Percentiles rank a stretch among this genome's conserved stretches.
These are phyloP conservation scores for Drosophila paucipuncta DNA, from an alignment of 2,888 invertebrate species.

Conservation along the genomic window DNA sequence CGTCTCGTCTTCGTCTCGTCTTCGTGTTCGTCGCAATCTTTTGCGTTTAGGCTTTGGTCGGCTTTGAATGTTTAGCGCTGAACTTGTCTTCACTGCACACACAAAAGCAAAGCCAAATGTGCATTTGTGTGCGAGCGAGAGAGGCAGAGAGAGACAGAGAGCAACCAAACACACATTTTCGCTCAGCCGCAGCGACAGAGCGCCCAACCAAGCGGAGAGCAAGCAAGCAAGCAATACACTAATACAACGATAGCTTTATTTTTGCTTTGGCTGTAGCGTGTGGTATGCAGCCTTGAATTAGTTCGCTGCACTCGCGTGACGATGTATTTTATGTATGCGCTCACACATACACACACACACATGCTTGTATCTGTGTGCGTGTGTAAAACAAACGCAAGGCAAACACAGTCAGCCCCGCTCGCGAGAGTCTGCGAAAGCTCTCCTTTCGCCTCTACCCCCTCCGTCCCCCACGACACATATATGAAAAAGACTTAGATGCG, in stretches of 20 bases:
- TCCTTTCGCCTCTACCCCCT: slow-evolving; percentile 28
- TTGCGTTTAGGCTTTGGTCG: slow-evolving; percentile 63
- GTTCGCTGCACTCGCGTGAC: slow-evolving; percentile 85
- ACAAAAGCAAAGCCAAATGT: slow-evolving; percentile 36
- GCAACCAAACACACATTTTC: slow-evolving; percentile 25
- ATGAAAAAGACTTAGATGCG: slow-evolving; percentile 59
- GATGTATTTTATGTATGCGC: slow-evolving; percentile 65
- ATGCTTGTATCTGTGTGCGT: slow-evolving; percentile 13
- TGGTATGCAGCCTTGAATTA: slow-evolving; percentile 86
- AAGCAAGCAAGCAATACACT: slow-evolving; percentile 38
- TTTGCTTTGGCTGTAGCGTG: slow-evolving; percentile 75
- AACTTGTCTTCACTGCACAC: slow-evolving; percentile 75
- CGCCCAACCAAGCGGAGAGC: slow-evolving; percentile 45
- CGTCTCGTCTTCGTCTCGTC: neutral
- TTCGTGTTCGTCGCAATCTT: slow-evolving; percentile 21
- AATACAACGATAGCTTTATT: slow-evolving; percentile 75
- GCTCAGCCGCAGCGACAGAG: slow-evolving; percentile 18
- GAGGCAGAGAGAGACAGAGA: slow-evolving; percentile 17
- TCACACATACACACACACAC: slow-evolving; percentile 14
- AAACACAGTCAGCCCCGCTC: slow-evolving; percentile 40
- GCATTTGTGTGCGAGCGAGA: slow-evolving; percentile 18
- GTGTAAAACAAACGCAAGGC: slow-evolving; percentile 43
- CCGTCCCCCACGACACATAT: slow-evolving; percentile 25
- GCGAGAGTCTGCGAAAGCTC: slow-evolving; percentile 65
- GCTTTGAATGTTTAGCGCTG: slow-evolving; percentile 82